Base-by-base conservation (phyloP, 1,140 invertebrate species). In the Megalopta genalis region DNA sequence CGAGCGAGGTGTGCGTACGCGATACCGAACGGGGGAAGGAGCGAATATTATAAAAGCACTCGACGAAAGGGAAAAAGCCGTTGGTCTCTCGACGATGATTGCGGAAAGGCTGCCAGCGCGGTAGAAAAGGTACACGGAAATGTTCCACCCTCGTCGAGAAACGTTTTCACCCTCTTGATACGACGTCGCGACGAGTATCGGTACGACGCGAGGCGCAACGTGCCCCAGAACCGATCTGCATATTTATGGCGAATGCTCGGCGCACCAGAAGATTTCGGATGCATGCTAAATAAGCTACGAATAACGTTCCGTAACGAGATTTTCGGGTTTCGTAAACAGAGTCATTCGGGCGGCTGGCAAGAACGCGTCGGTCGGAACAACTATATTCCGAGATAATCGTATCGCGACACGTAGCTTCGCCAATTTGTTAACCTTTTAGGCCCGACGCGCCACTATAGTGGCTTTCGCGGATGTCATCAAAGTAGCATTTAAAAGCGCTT, bases 41-140 rank as follows among this genome's bases (percentile, higher is more conserved):
- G 88, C 90, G 88, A 91, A 91, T 91, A 91, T 90, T 90, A 90
- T 90, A 90, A 90, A 90, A 89, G 88, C 88, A 87, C 85, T 88
- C 87, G 79, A 78, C 81, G 63, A 79, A 57, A 83, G 66, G 54
- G 66, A 70, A 52, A 49, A 64, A 57, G n/a, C 54, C 46, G 71
- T 16, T 25, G 52, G 63, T 27, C 64, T 52, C 46, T 16, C 66
- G 32, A 9, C 67, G 69, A 77, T 25, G 75, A 63, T 66, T 63
- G 59, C 27, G 49, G 54, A 62, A 69, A 32, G 39, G 46, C 60
- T 64, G 16, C 52, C 46, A 1, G 77, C 64, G 75, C 66, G 66
- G 80, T 77, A 60, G 46, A 83, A 86, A 85, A 82, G 72, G 72
- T 76, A 86, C 64, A 46, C 57, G 64, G 52, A 52, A 69, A 60